phyloP scores from a whole-genome alignment of 2,888 invertebrate species.

The Diplazon laetatorius region DNA sequence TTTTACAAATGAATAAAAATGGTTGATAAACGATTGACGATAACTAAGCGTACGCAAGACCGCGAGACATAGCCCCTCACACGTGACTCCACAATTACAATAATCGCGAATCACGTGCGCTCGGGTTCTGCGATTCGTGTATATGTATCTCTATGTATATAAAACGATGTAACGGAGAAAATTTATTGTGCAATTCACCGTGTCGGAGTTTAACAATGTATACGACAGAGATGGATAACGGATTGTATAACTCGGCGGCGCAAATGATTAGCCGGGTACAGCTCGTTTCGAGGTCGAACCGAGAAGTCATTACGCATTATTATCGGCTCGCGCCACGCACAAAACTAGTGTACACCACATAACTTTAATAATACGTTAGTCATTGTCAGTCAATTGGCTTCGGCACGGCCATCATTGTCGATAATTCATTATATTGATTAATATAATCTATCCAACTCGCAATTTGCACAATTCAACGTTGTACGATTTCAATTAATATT shows the following conservation, averaged over 20 bases:
- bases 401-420: background rate
- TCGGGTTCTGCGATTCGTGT: constrained; percentile 33
- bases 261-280: constrained; percentile 51
- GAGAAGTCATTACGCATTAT: constrained; percentile 59
- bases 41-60: background rate
- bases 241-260: constrained; percentile 52
- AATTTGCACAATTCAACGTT: no score
- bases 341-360: constrained; percentile 38
- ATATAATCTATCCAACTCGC: background rate
- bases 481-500: no score
- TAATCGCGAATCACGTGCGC: constrained; percentile 38
- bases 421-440: constrained; percentile 3
- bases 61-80: no score
- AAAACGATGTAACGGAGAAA: constrained; percentile 2
- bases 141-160: no score
- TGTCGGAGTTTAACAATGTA: constrained; percentile 26
- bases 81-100: constrained; percentile 50
- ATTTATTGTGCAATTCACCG: constrained; percentile 42
- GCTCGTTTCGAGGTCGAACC: constrained; percentile 57
- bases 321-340: constrained; percentile 38
- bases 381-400: constrained; percentile 1
- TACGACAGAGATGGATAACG: background rate
- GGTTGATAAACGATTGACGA: background rate
- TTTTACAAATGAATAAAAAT: background rate
- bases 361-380: constrained; percentile 28